Base-by-base conservation (phyloP, 1,140 invertebrate species). In the Galendromus occidentalis region DNA sequence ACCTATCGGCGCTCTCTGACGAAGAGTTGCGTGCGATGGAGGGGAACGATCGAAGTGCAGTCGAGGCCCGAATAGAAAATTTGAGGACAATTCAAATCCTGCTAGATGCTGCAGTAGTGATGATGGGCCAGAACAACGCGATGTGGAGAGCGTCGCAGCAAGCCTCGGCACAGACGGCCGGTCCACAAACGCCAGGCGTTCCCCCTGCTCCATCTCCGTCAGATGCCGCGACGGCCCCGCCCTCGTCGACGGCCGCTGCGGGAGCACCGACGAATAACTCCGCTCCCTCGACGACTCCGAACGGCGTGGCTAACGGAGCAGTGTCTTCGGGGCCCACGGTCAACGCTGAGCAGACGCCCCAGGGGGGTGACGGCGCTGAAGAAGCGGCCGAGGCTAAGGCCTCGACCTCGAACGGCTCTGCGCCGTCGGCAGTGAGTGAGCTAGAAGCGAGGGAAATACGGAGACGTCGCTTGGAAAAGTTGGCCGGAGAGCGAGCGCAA, bases 21-120 rank as follows among this genome's bases (percentile, higher is more conserved):
- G 89, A 91, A 66, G 91, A 98, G 73, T 77, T 98, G 30, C 77
- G 80, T 67, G 78, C 80, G 25, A 84, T 98, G 84, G 95, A 98
- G 76, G 90, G 91, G 29, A 82, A 82, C 66, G 83, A 91, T 70
- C 79, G 92, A 69, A 80, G 84, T 71, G 85, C 90, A 69, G 81
- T 97, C 29, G 91, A 96, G 74, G 89, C 91, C 6, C 80, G 95
- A 66, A 84, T 98, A 64, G 82, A 85, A 74, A 84, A 85, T 72
- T 76, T 95, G 28, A 78, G 83, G 47, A 89, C 94, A 76, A 89
- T 95, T 68, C 85, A 88, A 75, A 78, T 85, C 0, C 81, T 95
- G 75, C 73, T 95, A 67, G 89, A 94, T 76, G 87, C 88, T 22
- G 87, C 89, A 44, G 84, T 88, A 66, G 74, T 88, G 25, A 82